Evolutionary conservation across 2,797 vertebrate species (phyloP), one percentile per base, ranked within the genome.

Genomic region (Melanotaenia maccullochi): DNA sequence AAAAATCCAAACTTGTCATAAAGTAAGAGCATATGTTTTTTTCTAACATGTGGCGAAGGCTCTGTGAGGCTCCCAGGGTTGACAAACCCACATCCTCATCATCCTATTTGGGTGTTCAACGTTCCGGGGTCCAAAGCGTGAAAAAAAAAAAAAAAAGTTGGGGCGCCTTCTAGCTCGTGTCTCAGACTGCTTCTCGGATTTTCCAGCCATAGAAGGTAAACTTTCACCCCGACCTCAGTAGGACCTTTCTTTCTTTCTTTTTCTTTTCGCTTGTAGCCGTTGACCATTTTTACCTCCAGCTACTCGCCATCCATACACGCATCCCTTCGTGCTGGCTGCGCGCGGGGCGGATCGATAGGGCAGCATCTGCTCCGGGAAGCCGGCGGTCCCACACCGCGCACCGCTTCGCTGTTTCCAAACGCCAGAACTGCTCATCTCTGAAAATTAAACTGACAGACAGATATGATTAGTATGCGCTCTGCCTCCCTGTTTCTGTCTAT

Each of bases 341-440:
- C 83, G 78, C 89, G 58, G 84, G 69, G 82, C 85, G 85, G 92
- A 94, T 95, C 93, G 93, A 94, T 94, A 92, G 90, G 91, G 92
- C 91, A 94, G 93, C 94, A 94, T 95, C 94, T 94, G 93, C 89
- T 94, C 82, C 90, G 85, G 92, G 92, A 92, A 89, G 90, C 84
- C 90, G 82, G 86, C 87, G 88, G 90, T 94, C 93, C 92, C 93
- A 93, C 90, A 91, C 90, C 89, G 92, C 88, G 89, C 91, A 85
- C 74, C 79, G 87, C 84, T 84, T 85, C 78, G 78, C 84, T 82
- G 70, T 76, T 79, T 88, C 81, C 90, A 90, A 92, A 91, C 85
- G 89, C 91, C 88, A 92, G 89, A 91, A 83, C 85, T 91, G 92
- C 92, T 93, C 92, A 93, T 94, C 93, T 92, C 92, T 92, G 90